phyloP scores from a whole-genome alignment of 2,888 invertebrate species.

The Psylliodes chrysocephalus region DNA sequence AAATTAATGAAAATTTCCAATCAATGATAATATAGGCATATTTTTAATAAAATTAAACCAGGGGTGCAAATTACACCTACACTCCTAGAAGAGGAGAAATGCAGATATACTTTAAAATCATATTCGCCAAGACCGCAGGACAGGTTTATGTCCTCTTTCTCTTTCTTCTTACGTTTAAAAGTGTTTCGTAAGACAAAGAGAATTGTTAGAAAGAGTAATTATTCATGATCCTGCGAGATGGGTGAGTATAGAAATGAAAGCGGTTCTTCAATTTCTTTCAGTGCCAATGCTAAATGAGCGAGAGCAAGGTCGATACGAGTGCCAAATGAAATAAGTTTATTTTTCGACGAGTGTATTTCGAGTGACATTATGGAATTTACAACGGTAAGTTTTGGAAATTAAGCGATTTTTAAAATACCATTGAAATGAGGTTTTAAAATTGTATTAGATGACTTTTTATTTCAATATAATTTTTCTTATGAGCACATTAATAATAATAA shows the following conservation, averaged over 20 bases:
- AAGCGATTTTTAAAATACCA: too few species aligned
- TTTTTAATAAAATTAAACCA: too few species aligned
- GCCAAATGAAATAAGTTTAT: constrained; percentile 17
- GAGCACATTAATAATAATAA: too few species aligned
- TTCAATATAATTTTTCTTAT: too few species aligned
- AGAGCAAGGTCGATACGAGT: constrained; percentile 19
- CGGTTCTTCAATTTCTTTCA: constrained; percentile 55
- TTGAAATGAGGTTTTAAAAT: too few species aligned
- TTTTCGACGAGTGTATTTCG: constrained; percentile 1
- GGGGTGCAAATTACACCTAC: constrained; percentile 31
- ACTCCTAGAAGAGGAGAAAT: constrained; percentile 35
- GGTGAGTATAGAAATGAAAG: constrained; percentile 60
- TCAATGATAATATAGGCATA: too few species aligned
- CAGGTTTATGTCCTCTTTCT: constrained; percentile 41
- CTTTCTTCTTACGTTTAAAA: constrained; percentile 22
- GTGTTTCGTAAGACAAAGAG: constrained; percentile 40
- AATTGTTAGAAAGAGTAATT: constrained; percentile 43
- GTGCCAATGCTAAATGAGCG: constrained; percentile 54
- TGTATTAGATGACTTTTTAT: too few species aligned
- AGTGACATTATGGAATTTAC: constrained; percentile 14
- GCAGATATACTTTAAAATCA: constrained; percentile 40
- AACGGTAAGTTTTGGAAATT: constrained; percentile 19
- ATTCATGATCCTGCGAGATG: constrained; percentile 36
- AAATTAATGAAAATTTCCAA: too few species aligned
- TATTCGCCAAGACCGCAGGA: constrained; percentile 22